Evolutionary conservation across 1,140 invertebrate species (phyloP).

Genomic region (Drosophila oshimai): DNA sequence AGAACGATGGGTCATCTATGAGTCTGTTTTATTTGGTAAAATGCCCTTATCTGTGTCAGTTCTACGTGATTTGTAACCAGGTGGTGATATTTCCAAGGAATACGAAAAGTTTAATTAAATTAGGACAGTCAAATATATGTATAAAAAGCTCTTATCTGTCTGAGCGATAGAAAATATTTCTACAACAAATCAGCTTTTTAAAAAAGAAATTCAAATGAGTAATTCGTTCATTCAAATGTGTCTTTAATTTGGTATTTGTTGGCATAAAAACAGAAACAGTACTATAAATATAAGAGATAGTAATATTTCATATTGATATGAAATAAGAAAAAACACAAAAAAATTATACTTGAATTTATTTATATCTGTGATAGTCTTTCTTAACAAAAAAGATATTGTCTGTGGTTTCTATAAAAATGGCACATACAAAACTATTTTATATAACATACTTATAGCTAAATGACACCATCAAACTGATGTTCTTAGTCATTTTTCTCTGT

Average conservation of each 20-base stretch:
- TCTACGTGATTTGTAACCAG: neutral
- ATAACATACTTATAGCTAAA: no score
- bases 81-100: neutral
- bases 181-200: conserved; percentile 4
- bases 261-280: no score
- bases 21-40: neutral
- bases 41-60: neutral
- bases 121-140: no score
- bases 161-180: neutral
- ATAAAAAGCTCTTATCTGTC: neutral
- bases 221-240: neutral
- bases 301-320: no score
- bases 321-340: no score
- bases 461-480: no score
- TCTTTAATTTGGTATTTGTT: neutral
- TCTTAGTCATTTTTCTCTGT: conserved; percentile 4
- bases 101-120: neutral
- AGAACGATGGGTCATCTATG: neutral
- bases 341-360: no score
- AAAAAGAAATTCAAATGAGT: neutral
- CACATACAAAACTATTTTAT: no score
- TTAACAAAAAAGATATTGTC: no score
- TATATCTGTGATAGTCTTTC: no score
- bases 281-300: neutral
- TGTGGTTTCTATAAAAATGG: no score